Evolutionary conservation across 2,797 vertebrate genomes (phyloP), one percentile per base, ranked within the genome.

Genomic region (Pelobates cultripes): DNA sequence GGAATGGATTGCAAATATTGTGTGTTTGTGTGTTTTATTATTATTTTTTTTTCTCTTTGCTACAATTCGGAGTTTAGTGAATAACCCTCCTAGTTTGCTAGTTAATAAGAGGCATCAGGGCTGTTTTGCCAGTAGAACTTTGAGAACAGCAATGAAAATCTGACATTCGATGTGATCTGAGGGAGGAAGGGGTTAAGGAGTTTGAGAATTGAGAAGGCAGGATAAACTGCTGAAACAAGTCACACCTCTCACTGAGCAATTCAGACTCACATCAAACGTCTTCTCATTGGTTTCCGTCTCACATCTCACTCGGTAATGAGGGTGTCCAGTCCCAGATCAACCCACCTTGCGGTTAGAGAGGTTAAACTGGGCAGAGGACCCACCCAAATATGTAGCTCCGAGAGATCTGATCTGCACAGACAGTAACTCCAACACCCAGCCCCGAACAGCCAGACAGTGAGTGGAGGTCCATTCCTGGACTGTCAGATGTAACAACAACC

Each of bases 341-440:
- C 44, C 44, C 44, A 7, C 3, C 70, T 43, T 51, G 44, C 2
- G 7, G n/a, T 28, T 17, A 7, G 44, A 76, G 12, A 51, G 74
- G 43, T 76, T 76, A 76, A 76, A n/a, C 7, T n/a, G 45, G 45
- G 9, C 10, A 28, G 28, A 28, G 28, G 28, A 28, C 28, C 28
- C 73, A 75, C 14, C n/a, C 55, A 60, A 60, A 63, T 72, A 69
- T 74, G 70, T 78, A 63, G 42, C 70, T 83, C 55, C 75, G 61
- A 40, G 73, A 80, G 76, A 76, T 43, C 7, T 72, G 82, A 84
- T 71, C 74, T 77, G 60, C 53, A 51, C 40, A 68, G 40, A 75
- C 47, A 14, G 73, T 70, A 51, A 57, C 40, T 74, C 28, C 28
- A 28, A 28, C 47, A 51, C 47, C 5, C 47, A 51, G 47, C 47